Conservation (phyloP, 2,113 vertebrate genomes). For the Cebidichthys violaceus region DNA sequence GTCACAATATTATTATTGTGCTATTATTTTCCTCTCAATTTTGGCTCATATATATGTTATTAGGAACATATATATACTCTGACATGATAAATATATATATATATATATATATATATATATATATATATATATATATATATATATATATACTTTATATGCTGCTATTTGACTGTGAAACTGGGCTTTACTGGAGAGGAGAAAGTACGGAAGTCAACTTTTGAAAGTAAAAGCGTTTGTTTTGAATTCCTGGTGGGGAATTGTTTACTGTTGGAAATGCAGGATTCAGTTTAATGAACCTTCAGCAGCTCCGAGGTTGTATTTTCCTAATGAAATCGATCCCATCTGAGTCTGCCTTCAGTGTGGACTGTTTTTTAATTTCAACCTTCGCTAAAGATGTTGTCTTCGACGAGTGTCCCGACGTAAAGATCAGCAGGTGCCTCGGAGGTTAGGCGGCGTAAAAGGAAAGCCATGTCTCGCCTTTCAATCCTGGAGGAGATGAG, state of each 20-base stretch:
- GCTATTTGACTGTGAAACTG: background rate
- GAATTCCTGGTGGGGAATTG: background rate
- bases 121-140: no score
- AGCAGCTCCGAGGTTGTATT: background rate
- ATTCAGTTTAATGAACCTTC: background rate
- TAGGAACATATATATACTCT: no score
- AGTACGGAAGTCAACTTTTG: background rate
- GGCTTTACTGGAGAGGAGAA: background rate
- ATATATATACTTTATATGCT: background rate
- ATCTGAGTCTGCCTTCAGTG: background rate
- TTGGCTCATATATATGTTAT: background rate
- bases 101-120: no score
- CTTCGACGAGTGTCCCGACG: background rate
- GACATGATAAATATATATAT: no score
- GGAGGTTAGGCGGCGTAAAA: background rate
- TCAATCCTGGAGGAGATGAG: slow-evolving; percentile 31
- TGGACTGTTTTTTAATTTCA: background rate
- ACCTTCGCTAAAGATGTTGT: background rate
- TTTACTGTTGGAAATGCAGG: background rate
- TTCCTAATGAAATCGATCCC: background rate
- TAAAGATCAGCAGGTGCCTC: slow-evolving; percentile 8
- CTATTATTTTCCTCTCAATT: no score
- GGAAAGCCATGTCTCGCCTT: slow-evolving; percentile 2
- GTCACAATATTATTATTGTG: no score
- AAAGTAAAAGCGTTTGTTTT: background rate